Evolutionary conservation across 2,888 invertebrate species (phyloP).

Genomic region (Noctua pronuba): DNA sequence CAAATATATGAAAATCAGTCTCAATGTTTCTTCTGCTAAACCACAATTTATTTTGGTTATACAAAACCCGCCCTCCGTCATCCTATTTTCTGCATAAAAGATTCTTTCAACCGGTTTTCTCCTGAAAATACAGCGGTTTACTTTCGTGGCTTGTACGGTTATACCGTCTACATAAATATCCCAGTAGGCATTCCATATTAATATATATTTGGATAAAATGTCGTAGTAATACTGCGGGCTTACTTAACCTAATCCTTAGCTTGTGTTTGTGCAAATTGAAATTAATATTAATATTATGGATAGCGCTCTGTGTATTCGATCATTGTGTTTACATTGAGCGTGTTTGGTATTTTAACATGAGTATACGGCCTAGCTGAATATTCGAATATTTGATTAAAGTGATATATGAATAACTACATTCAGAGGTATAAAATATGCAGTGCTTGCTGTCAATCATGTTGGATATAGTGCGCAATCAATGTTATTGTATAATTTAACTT

Average conservation of each 20-base stretch:
- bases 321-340: slow-evolving; percentile 49
- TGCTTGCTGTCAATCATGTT: slow-evolving; percentile 16
- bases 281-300: slow-evolving; percentile 70
- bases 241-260: slow-evolving; percentile 61
- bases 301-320: slow-evolving; percentile 47
- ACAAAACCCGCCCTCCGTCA: slow-evolving; percentile 17
- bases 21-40: slow-evolving; percentile 13
- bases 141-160: slow-evolving; percentile 26
- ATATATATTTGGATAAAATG: slow-evolving; percentile 54
- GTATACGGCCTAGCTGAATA: slow-evolving; percentile 53
- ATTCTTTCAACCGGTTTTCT: slow-evolving; percentile 48
- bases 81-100: slow-evolving; percentile 46
- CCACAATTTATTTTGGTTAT: slow-evolving; percentile 32
- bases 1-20: slow-evolving; percentile 21
- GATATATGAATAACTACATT: slow-evolving; percentile 28
- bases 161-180: slow-evolving; percentile 35
- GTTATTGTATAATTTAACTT: slow-evolving; percentile 1
- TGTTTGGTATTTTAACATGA: slow-evolving; percentile 63
- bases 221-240: slow-evolving; percentile 53
- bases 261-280: slow-evolving; percentile 69
- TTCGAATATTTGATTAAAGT: slow-evolving; percentile 54
- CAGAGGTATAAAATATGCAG: slow-evolving; percentile 34
- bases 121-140: slow-evolving; percentile 39
- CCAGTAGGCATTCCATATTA: slow-evolving; percentile 30
- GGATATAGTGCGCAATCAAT: slow-evolving; percentile 9